phyloP scores from a whole-genome alignment of 2,888 invertebrate species.

The Odontomyia ornata region DNA sequence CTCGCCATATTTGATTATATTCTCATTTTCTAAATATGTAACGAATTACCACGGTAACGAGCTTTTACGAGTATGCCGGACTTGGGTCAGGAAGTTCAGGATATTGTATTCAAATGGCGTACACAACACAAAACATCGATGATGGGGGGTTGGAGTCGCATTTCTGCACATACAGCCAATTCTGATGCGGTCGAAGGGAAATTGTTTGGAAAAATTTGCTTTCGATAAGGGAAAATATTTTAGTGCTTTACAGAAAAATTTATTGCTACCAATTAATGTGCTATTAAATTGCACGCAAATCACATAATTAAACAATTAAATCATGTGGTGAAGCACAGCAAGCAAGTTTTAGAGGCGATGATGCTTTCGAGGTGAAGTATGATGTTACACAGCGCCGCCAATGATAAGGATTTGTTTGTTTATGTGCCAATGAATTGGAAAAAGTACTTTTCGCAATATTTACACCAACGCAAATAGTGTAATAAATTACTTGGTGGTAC shows the following conservation, averaged over 20 bases:
- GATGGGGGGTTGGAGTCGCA: neutral
- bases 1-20: neutral
- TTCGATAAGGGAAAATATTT: neutral
- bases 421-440: neutral
- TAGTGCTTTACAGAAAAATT: constrained; percentile 23
- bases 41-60: constrained; percentile 7
- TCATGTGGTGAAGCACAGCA: constrained; percentile 10
- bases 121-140: neutral
- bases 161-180: neutral
- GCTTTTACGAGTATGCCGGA: neutral
- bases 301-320: constrained; percentile 40
- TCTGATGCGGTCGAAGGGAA: constrained; percentile 7
- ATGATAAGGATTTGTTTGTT: neutral
- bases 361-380: neutral
- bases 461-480: neutral
- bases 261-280: constrained; percentile 24
- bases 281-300: constrained; percentile 37
- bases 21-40: constrained; percentile 31
- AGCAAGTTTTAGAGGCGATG: neutral
- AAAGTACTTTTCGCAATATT: neutral
- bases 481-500: neutral
- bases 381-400: too few relatives aligned
- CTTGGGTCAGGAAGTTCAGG: neutral
- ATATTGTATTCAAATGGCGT: neutral
- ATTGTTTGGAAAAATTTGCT: constrained; percentile 33